Evolutionary conservation across 2,888 invertebrate genomes (phyloP), one percentile per base, ranked within the genome.

Genomic region (Nemapogon koenigi): DNA sequence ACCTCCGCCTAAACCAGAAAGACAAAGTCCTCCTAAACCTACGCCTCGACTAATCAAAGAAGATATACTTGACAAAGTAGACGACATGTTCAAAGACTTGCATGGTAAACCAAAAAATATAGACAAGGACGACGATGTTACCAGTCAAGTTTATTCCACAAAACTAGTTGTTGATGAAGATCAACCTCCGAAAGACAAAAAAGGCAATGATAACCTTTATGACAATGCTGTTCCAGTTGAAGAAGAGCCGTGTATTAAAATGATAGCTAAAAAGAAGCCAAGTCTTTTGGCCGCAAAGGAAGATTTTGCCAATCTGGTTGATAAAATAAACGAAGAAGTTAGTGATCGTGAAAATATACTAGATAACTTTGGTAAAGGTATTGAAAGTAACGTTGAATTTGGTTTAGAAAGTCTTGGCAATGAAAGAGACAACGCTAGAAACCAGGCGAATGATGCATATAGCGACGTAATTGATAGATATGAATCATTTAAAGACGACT

Each of bases 1-100:
- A 41, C 67, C 62, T 8, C 62, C 66, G 42, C 63, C 69, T 2
- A 68, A 67, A 46, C 66, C 59, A 4, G 45, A 59, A 13, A 57
- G 59, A 28, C 71, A 69, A 39, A 50, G 57, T 2, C 70, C 73
- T 2, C 72, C 76, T 0, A 75, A 72, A 59, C 69, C 76, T 10
- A 66, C 72, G 4, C 78, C 78, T 1, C 64, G 73, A 50, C 47
- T 76, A 13, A 80, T 80, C 15, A 63, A 65, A 22, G 80, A 80
- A 57, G 80, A 75, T 19, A 44, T 80, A 6, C 52, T 80, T 2
- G 72, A 58, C 37, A 79, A 80, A 62, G 78, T 80, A 1, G 78
- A 80, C n/a, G 80, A 80, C 43, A 78, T 80, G 73, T 80, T 80
- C 46, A 73, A 68, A 49, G 73, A 76, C 45, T 53, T 78, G 1